Base-by-base conservation (phyloP, 2,113 vertebrate genomes). In the Nansenia antarctica region DNA sequence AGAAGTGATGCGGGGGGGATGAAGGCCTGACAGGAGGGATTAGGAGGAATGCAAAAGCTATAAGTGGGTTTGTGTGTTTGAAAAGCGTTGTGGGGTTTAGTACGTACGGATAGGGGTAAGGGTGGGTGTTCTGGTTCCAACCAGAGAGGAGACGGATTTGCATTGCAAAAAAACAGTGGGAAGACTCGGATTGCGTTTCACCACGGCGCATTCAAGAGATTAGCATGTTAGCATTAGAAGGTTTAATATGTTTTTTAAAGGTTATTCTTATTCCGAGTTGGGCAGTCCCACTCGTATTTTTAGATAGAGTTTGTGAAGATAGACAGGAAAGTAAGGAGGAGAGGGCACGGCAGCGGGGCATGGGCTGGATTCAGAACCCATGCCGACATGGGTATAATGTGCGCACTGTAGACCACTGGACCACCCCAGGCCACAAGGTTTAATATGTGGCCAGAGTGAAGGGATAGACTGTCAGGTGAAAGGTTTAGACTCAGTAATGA, bases 21-120 rank as follows among this genome's bases (percentile, higher is more conserved):
- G 78, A 74, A n/a, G 52, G 22, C 35, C n/a, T 32, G 62, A 54
- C 45, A 72, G 1, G 0, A 12, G 45, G 57, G 59, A 70, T 70
- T 62, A 66, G 4, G 11, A 53, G 5, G 6, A 53, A 34, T 57
- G 53, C 32, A 35, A 68, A 70, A 57, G 30, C 18, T 54, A 5
- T 9, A 34, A 60, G 22, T 59, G 18, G 6, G 27, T n/a, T 8
- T n/a, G 14, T 32, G 14, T 18, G n/a, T 31, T 20, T 35, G 1
- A 34, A 74, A 69, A 65, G 24, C 52, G 61, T 12, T n/a, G 29
- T n/a, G 18, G n/a, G 31, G 22, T 35, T 60, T 34, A 12, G 31
- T 34, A 15, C 3, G 35, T 18, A n/a, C 37, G 39, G 62, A 27
- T 24, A 14, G 24, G 1, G 30, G 2, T 15, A 11, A 30, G 54